phyloP scores from a whole-genome alignment of 2,113 vertebrate genomes.

The Brachyistius frenatus region DNA sequence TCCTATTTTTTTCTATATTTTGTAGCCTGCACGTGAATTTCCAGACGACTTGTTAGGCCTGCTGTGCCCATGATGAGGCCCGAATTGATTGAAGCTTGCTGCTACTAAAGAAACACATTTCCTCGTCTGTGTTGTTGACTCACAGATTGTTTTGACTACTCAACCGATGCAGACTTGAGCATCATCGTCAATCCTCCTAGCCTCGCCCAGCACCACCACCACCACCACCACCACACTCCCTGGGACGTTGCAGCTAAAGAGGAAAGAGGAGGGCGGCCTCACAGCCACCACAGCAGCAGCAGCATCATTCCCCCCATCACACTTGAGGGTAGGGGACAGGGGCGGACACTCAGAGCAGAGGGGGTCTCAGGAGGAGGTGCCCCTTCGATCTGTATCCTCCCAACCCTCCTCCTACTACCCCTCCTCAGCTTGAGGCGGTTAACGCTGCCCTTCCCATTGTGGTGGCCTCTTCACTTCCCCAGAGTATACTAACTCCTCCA shows the following conservation, averaged over 20 bases:
- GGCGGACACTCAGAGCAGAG: slow-evolving; percentile 87
- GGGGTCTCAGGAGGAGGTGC: slow-evolving; percentile 86
- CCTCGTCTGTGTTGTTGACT: slow-evolving; percentile 94
- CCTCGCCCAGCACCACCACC: slow-evolving; percentile 82
- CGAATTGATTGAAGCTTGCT: slow-evolving; percentile 31
- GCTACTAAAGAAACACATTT: slow-evolving; percentile 87
- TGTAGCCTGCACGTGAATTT: slow-evolving; percentile 3
- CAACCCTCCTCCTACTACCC: slow-evolving; percentile 72
- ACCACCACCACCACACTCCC: slow-evolving; percentile 77
- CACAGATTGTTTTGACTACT: slow-evolving; percentile 99
- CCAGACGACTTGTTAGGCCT: slow-evolving; percentile 21
- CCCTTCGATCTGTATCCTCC: slow-evolving; percentile 64
- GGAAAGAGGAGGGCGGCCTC: slow-evolving; percentile 91
- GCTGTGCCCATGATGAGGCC: slow-evolving; percentile 51
- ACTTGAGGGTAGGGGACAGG: slow-evolving; percentile 97
- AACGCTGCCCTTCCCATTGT: slow-evolving; percentile 55
- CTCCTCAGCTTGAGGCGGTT: slow-evolving; percentile 68
- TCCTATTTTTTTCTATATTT: slow-evolving; percentile 10
- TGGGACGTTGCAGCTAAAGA: slow-evolving; percentile 91
- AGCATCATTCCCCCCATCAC: slow-evolving; percentile 93
- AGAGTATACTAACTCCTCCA: slow-evolving; percentile 77
- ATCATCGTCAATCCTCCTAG: slow-evolving; percentile 92
- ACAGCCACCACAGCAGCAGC: slow-evolving; percentile 80
- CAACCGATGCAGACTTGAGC: slow-evolving; percentile 94
- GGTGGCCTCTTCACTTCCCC: slow-evolving; percentile 75